These are phyloP conservation scores for Allophyes oxyacanthae DNA, from an alignment of 2,888 invertebrate genomes.

Conservation along the genomic window DNA sequence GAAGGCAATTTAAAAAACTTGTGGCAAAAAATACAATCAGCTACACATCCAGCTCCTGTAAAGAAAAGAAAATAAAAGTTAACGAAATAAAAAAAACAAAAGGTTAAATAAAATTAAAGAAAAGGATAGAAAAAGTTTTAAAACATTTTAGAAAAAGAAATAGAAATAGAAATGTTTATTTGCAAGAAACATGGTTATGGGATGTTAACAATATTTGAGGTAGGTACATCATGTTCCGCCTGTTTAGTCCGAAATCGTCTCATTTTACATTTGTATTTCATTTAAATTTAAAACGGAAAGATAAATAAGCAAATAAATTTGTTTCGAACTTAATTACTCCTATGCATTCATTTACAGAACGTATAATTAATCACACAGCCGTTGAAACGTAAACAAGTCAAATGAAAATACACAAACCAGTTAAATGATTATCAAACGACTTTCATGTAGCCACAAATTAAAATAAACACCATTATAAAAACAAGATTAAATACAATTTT, in stretches of 20 bases:
- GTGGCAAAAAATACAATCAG: constrained; percentile 68
- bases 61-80: constrained; percentile 75
- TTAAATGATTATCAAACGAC: constrained; percentile 1
- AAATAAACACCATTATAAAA: constrained; percentile 33
- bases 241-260: too few species aligned
- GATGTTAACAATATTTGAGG: too few species aligned
- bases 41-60: constrained; percentile 75
- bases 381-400: constrained; percentile 39
- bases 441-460: constrained; percentile 39
- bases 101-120: constrained; percentile 37
- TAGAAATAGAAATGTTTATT: too few species aligned
- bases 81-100: constrained; percentile 65
- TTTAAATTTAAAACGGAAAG: constrained; percentile 11
- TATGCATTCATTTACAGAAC: constrained; percentile 29
- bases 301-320: constrained; percentile 5
- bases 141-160: background rate
- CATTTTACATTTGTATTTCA: too few species aligned
- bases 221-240: too few species aligned
- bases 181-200: too few species aligned
- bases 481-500: constrained; percentile 5
- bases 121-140: constrained; percentile 11
- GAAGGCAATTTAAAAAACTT: constrained; percentile 80
- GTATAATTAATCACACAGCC: constrained; percentile 32
- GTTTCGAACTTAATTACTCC: constrained; percentile 8
- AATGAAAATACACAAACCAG: constrained; percentile 29